phyloP scores from a whole-genome alignment of 2,888 invertebrate species.

The Lithophane semibrunnea region DNA sequence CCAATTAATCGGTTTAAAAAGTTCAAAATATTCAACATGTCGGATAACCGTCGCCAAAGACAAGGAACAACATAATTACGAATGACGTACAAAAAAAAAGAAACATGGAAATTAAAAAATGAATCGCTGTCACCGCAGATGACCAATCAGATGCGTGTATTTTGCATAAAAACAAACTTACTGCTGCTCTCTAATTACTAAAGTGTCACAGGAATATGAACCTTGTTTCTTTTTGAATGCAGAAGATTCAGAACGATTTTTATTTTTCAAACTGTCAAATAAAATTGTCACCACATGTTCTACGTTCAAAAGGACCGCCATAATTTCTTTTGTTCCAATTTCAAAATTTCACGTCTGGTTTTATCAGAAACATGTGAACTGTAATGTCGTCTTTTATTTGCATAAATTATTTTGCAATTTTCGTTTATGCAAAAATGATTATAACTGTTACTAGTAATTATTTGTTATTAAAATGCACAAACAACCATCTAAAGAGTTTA shows the following conservation, averaged over 20 bases:
- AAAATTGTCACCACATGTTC: slow-evolving; percentile 36
- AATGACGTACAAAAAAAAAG: slow-evolving; percentile 54
- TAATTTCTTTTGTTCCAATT: slow-evolving; percentile 65
- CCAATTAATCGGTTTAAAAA: slow-evolving; percentile 53
- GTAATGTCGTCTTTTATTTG: slow-evolving; percentile 57
- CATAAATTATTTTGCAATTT: slow-evolving; percentile 34
- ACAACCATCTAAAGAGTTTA: not conserved
- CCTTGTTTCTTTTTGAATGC: not conserved
- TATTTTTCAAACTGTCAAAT: slow-evolving; percentile 7
- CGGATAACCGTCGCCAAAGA: slow-evolving; percentile 56
- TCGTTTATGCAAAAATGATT: slow-evolving; percentile 5
- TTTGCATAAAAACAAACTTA: slow-evolving; percentile 37
- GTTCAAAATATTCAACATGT: slow-evolving; percentile 43
- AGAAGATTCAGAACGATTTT: not conserved
- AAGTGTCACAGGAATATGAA: slow-evolving; percentile 24
- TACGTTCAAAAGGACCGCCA: slow-evolving; percentile 63
- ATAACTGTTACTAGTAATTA: slow-evolving; percentile 6
- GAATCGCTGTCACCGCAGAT: slow-evolving; percentile 62
- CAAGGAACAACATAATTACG: slow-evolving; percentile 63
- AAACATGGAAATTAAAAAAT: slow-evolving; percentile 55
- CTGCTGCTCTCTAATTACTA: not conserved
- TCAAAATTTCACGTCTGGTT: slow-evolving; percentile 57
- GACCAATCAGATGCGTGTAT: slow-evolving; percentile 65
- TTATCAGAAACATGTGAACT: slow-evolving; percentile 58
- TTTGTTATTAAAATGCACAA: not conserved